Percentiles rank a stretch among this genome's conserved stretches.
phyloP scores from a whole-genome alignment of 2,888 invertebrate genomes.

The Lutraria lutraria region DNA sequence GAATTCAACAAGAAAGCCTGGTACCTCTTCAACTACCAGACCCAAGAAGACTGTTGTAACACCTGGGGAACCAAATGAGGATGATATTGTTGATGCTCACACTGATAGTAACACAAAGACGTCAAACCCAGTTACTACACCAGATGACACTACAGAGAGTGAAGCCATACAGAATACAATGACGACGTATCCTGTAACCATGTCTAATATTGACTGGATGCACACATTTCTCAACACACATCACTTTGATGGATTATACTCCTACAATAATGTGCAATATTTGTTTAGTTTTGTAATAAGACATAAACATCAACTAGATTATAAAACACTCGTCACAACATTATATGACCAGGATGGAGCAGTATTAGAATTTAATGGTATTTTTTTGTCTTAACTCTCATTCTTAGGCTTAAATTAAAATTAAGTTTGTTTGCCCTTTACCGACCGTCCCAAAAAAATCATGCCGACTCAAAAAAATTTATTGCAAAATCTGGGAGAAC shows the following conservation, averaged over 20 bases:
- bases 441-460: too few species aligned
- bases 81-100: background rate
- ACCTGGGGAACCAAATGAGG: background rate
- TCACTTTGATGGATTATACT: conserved; percentile 65
- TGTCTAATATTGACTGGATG: conserved; percentile 47
- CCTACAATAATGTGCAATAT: conserved; percentile 45
- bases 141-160: background rate
- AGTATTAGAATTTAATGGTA: conserved; percentile 67
- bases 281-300: conserved; percentile 60
- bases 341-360: conserved; percentile 67
- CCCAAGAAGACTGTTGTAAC: background rate
- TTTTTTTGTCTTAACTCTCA: background rate
- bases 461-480: too few species aligned
- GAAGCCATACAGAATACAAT: background rate
- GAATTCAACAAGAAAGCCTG: background rate
- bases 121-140: background rate
- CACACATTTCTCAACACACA: conserved; percentile 49
- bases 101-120: background rate
- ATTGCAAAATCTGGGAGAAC: too few species aligned
- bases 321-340: conserved; percentile 49
- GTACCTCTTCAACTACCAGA: background rate
- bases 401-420: too few species aligned
- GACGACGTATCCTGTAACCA: background rate
- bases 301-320: conserved; percentile 51
- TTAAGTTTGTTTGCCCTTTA: too few species aligned